Conservation (phyloP, 2,113 vertebrate genomes). For the Vulpes vulpes region DNA sequence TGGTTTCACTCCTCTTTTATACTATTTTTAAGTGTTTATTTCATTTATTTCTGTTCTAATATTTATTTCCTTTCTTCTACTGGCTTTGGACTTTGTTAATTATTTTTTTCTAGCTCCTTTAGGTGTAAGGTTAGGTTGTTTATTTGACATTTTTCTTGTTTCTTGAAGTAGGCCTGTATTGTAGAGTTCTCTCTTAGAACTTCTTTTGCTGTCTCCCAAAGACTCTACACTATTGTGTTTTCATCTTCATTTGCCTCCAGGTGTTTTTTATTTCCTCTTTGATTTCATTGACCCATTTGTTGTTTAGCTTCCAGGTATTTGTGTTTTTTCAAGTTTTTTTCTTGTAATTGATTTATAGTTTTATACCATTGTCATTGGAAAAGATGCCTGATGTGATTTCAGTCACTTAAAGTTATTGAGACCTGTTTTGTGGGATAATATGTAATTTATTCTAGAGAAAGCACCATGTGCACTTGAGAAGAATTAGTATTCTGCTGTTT, state of each 20-base stretch:
- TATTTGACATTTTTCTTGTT: not conserved
- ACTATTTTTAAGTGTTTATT: not conserved
- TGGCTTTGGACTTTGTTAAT: not conserved
- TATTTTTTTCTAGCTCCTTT: not conserved
- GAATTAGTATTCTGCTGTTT: not conserved
- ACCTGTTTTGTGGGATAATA: not conserved
- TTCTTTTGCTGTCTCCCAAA: not conserved
- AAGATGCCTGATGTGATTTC: not conserved
- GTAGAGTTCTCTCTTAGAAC: not conserved
- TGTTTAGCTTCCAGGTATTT: not conserved
- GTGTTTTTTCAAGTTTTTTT: not conserved
- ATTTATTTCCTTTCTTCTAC: not conserved
- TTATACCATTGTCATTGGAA: not conserved
- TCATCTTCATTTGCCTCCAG: not conserved
- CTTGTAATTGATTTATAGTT: not conserved
- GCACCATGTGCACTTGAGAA: not conserved
- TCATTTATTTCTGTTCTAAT: not conserved
- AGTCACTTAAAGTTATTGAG: not conserved
- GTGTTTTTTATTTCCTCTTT: not conserved
- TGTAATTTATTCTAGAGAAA: not conserved
- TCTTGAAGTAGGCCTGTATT: not conserved
- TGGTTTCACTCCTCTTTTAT: not conserved
- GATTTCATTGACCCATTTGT: not conserved
- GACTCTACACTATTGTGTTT: not conserved
- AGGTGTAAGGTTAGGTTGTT: not conserved